A percentile compares a stretch with the other conserved stretches of the same genome.
Evolutionary conservation across 1,140 invertebrate genomes (phyloP).

Genomic region (Caerostris extrusa): DNA sequence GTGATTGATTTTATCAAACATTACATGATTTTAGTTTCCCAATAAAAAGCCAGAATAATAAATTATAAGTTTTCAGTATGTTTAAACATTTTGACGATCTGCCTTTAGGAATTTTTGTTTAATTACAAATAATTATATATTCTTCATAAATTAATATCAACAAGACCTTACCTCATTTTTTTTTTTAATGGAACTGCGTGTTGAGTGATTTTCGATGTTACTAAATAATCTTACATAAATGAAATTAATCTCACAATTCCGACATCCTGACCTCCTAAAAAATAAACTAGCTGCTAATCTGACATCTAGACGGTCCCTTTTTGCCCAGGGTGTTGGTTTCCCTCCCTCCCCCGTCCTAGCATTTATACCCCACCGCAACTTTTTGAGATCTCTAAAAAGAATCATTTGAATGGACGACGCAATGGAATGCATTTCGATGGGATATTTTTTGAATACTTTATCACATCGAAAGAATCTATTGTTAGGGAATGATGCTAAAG

Average conservation of each 20-base stretch:
- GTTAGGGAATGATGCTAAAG: conserved; percentile 37
- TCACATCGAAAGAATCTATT: conserved; percentile 64
- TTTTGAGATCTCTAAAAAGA: not conserved
- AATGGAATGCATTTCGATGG: conserved; percentile 46
- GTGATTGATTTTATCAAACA: too few species aligned
- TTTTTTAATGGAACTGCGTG: too few species aligned
- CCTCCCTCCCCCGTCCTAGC: not conserved
- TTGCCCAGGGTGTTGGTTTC: not conserved
- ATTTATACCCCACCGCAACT: not conserved
- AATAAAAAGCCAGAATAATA: too few species aligned
- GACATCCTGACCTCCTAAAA: not conserved
- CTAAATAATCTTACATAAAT: not conserved
- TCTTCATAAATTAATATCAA: too few species aligned
- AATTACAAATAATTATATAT: too few species aligned
- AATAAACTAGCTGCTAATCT: not conserved
- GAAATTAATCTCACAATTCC: not conserved
- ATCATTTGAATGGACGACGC: conserved; percentile 53
- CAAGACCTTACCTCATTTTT: too few species aligned
- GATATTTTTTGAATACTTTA: conserved; percentile 73
- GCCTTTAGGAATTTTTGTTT: too few species aligned
- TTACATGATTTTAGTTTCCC: too few species aligned
- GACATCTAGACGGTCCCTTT: conserved; percentile 6
- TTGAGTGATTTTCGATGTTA: too few species aligned
- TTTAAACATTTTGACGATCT: too few species aligned
- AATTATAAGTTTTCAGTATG: too few species aligned